phyloP scores from a whole-genome alignment of 2,113 vertebrate species.

The Rattus norvegicus region DNA sequence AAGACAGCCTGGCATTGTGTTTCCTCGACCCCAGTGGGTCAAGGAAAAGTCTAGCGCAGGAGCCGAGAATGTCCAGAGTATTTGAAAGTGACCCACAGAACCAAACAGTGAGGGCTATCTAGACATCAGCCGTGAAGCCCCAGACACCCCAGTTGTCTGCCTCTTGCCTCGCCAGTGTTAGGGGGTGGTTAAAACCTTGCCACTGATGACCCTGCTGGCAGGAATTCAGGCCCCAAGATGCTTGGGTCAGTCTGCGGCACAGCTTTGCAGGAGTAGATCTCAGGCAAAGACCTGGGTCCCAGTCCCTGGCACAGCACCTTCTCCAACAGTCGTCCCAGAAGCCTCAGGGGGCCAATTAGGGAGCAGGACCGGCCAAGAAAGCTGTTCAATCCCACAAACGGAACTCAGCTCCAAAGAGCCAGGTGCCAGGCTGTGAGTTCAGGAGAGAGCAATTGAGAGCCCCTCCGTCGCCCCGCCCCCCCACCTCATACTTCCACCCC shows the following conservation, averaged over 20 bases:
- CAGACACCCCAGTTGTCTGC: background rate
- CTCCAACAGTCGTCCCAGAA: background rate
- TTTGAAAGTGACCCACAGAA: background rate
- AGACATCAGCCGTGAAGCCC: rapidly evolving
- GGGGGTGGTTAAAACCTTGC: background rate
- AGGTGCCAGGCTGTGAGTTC: background rate
- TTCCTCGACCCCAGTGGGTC: background rate
- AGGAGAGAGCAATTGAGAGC: background rate
- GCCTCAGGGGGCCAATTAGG: background rate
- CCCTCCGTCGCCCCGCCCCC: background rate
- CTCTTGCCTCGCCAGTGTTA: background rate
- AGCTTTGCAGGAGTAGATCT: background rate
- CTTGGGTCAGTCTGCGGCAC: background rate
- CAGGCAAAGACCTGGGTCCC: background rate
- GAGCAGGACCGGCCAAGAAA: background rate
- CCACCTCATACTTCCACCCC: rapidly evolving
- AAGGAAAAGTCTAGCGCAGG: background rate
- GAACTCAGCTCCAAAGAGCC: background rate
- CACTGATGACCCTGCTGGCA: background rate
- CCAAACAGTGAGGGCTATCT: background rate
- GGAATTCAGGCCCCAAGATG: background rate
- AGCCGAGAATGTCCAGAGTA: background rate
- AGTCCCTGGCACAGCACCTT: background rate
- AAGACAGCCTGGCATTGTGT: background rate
- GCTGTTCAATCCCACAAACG: background rate